These are phyloP conservation scores for Diaphora mendica DNA, from an alignment of 2,888 invertebrate species.

Conservation along the genomic window DNA sequence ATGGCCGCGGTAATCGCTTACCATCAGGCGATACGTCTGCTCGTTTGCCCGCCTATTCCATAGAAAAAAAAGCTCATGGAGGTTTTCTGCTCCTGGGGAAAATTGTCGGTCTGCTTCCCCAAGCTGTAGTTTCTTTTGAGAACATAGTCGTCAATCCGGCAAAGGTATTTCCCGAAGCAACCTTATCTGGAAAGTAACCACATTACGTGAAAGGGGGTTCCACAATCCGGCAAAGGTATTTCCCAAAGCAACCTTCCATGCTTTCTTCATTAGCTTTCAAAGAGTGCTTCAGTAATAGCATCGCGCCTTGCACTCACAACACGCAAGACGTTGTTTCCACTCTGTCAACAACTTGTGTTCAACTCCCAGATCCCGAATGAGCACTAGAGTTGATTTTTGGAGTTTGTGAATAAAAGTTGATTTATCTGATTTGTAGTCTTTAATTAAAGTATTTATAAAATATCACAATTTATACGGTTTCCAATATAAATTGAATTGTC, in stretches of 20 bases:
- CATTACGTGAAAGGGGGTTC: too few species aligned
- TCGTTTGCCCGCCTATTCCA: too few species aligned
- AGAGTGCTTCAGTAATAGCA: background rate
- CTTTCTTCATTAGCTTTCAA: too few species aligned
- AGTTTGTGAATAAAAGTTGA: background rate
- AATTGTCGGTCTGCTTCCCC: background rate
- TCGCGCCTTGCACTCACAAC: background rate
- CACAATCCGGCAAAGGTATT: too few species aligned
- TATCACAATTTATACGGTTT: background rate
- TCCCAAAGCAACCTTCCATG: too few species aligned
- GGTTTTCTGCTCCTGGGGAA: background rate
- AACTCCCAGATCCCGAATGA: background rate
- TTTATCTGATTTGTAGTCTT: background rate
- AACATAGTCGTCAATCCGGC: too few species aligned
- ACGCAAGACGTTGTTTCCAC: background rate
- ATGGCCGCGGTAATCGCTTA: too few species aligned
- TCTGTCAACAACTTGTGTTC: background rate
- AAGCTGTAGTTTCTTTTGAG: too few species aligned
- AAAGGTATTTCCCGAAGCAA: too few species aligned
- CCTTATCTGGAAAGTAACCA: too few species aligned
- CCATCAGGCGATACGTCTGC: too few species aligned
- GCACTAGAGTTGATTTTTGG: background rate
- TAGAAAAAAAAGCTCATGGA: too few species aligned
- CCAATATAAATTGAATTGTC: constrained; percentile 1
- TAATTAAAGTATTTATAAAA: background rate